Conservation (phyloP, 2,113 vertebrate genomes). For the Salvelinus fontinalis region DNA sequence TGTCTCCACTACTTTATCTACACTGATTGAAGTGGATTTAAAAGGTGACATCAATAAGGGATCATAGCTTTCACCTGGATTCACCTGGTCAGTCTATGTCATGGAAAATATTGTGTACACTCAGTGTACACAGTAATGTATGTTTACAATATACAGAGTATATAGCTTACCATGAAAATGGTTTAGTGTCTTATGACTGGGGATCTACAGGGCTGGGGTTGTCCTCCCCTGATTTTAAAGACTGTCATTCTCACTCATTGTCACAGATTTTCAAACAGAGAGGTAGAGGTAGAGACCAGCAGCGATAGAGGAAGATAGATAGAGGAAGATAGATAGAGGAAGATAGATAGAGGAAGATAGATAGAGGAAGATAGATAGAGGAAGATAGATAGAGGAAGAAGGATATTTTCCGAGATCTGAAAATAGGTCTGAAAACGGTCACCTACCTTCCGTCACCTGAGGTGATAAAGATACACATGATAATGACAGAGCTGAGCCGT, state of each 20-base stretch:
- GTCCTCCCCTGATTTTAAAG: background rate
- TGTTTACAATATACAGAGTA: too few species aligned
- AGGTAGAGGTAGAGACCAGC: background rate
- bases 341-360: constrained; percentile 3
- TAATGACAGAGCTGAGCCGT: too few species aligned
- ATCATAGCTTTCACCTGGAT: too few species aligned
- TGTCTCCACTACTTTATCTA: too few species aligned
- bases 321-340: constrained; percentile 1
- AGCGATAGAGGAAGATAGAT: background rate
- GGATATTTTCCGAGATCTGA: too few species aligned
- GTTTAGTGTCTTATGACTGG: too few species aligned
- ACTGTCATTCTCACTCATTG: background rate
- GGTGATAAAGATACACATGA: constrained; percentile 2
- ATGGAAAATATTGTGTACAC: too few species aligned
- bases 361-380: background rate
- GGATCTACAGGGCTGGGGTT: background rate
- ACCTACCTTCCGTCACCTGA: background rate
- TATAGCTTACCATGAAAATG: too few species aligned
- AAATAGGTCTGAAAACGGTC: background rate
- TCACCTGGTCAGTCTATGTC: too few species aligned
- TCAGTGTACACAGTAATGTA: too few species aligned
- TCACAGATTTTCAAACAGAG: background rate
- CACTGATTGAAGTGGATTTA: too few species aligned
- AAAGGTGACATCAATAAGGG: too few species aligned
- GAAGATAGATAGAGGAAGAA: background rate